These are phyloP conservation scores for Agrotis clavis DNA, from an alignment of 2,888 invertebrate species.

Conservation along the genomic window DNA sequence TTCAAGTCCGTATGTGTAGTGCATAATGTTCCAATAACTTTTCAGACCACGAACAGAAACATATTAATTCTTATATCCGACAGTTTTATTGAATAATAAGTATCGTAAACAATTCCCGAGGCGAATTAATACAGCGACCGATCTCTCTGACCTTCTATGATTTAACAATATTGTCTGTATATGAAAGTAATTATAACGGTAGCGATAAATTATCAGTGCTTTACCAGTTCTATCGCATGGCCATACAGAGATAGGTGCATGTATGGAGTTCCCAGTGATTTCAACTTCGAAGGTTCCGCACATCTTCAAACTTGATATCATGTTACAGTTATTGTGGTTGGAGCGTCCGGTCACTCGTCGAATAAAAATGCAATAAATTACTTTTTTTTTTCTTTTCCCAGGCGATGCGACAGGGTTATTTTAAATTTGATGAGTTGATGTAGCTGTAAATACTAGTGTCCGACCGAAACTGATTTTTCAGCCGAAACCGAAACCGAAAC, in stretches of 20 bases:
- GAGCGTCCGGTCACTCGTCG: constrained; percentile 51
- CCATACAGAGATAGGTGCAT: constrained; percentile 58
- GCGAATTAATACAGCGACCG: constrained; percentile 75
- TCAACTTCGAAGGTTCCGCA: constrained; percentile 48
- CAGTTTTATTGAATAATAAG: constrained; percentile 84
- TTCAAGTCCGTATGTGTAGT: neutral
- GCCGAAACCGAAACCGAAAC: no score
- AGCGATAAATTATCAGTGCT: constrained; percentile 75
- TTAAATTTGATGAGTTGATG: constrained; percentile 22
- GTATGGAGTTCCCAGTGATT: constrained; percentile 55
- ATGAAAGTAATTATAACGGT: constrained; percentile 80
- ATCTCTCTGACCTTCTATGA: constrained; percentile 78
- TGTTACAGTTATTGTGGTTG: constrained; percentile 59
- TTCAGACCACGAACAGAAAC: constrained; percentile 37
- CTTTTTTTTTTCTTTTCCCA: constrained; percentile 38
- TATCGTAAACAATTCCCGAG: constrained; percentile 78
- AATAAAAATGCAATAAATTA: constrained; percentile 56
- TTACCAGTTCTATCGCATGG: constrained; percentile 61
- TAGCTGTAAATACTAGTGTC: neutral
- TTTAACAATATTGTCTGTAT: constrained; percentile 81
- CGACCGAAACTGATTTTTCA: no score
- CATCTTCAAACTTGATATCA: constrained; percentile 61
- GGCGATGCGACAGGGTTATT: constrained; percentile 30
- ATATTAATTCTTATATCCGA: constrained; percentile 71
- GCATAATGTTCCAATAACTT: constrained; percentile 11